Base-by-base conservation (phyloP, 1,140 invertebrate species). In the Drosophila trapezifrons region DNA sequence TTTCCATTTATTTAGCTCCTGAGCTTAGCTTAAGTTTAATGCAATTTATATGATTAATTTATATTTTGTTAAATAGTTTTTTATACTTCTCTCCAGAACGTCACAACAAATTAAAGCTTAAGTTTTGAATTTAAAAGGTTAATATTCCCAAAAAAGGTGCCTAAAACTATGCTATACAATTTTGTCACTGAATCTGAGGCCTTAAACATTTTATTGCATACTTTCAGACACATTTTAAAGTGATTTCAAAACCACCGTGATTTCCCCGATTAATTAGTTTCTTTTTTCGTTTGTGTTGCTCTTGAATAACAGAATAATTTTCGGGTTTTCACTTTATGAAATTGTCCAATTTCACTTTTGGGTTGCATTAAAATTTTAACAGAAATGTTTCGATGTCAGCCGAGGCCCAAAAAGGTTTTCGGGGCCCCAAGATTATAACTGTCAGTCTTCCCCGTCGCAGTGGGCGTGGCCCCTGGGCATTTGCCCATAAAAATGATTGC, bases 401-500 rank as follows among this genome's bases (percentile, higher is more conserved):
- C 43, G 6, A 32, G 15, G 12, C 29, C 57, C 47, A 7, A 47
- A 63, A 51, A 63, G 29, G 35, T 55, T 56, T 51, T 55, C 13
- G 20, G 5, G 29, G 3, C 6, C 32, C 63, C 22, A 18, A 38
- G 65, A 84, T 82, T 79, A 87, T 56, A 47, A 66, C 51, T 87
- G 82, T 87, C 82, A 79, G 51, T 35, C 58, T 10, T 6, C 64
- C 13, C 46, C 37, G 22, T 29, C 29, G 9, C 13, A 25, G 29
- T 64, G 52, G 54, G 72, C 52, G 63, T 80, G 52, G 63, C 58
- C 62, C 67, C 12, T 49, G 67, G 83, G 64, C 63, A 71, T 71
- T 71, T 71, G 69, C 43, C 69, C 69, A 71, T 71, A 72, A 72
- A 72, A 72, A 72, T 72, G 69, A 58, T 54, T 47, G 81, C 81